Evolutionary conservation across 64 coral and sea anemone genomes (phyloP), one percentile per base, ranked within the genome.

Genomic region (Orbicella faveolata): DNA sequence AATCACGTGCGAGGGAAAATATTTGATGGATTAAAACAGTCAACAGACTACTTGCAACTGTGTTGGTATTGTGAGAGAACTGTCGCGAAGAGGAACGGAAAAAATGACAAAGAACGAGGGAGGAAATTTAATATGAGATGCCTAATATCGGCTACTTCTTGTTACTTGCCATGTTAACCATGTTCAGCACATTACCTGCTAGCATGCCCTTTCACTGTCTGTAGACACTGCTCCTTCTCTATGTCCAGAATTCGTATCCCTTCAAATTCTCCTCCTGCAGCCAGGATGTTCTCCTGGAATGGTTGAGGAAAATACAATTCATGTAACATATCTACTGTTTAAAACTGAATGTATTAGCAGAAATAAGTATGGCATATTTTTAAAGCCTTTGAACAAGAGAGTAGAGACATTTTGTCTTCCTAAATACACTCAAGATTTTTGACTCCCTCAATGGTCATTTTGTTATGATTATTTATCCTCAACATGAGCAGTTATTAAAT

Each of bases 231-330:
- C 76, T 98, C 93, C 61, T 92, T 90, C 78, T 93, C 90, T 75
- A 95, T 93, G 73, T 98, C 93, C 61, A 94, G 87, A 55, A 98
- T 93, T 77, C 79, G 77, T 83, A 98, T 95, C 0, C 94, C 93
- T 64, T 98, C 83, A 63, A 87, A 81, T 78, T 98, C 96, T 67
- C 96, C 96, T 79, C 88, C 96, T 67, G 79, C 84, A 25, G 93
- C 90, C n/a, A 98, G 70, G 34, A 95, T 33, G 18, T 75, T 93
- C 67, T 98, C 96, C 96, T 98, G 70, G 74, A 34, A 73, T 63
- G 23, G 61, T 35, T 35, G 34, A 41, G 18, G 10, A 34, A 19
- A 76, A 48, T 48, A 6, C 44, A 88, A 78, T 34, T 5, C 55
- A 25, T 55, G 16, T 9, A 59, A 34, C 30, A 15, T 73, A 41